These are phyloP conservation scores for Pseudococcus jackbeardsleyi DNA, from an alignment of 2,888 invertebrate genomes.

Conservation along the genomic window DNA sequence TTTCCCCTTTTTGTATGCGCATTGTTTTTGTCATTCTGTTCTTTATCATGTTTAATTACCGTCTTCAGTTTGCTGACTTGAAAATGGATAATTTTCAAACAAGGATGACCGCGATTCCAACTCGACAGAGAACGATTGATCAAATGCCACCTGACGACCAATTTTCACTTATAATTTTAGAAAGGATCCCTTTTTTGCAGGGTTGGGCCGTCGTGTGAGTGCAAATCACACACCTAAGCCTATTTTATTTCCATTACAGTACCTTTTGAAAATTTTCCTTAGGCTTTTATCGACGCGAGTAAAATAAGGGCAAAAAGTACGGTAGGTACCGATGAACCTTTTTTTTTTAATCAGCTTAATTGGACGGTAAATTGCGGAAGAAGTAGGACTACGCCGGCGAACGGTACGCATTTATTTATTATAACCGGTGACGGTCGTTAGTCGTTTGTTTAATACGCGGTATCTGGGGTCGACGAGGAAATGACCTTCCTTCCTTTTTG, in stretches of 20 bases:
- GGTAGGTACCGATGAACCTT: neutral
- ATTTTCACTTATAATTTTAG: too few species aligned
- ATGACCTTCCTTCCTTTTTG: constrained; percentile 25
- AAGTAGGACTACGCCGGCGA: constrained; percentile 33
- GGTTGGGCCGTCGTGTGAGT: too few species aligned
- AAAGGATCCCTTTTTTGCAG: too few species aligned
- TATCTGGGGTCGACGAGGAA: constrained; percentile 24
- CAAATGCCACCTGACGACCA: too few species aligned
- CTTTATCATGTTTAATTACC: too few species aligned
- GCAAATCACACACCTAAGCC: neutral
- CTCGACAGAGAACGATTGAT: too few species aligned
- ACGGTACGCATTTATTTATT: constrained; percentile 57
- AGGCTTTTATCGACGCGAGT: neutral
- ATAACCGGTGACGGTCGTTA: constrained; percentile 44
- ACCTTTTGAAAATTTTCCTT: neutral
- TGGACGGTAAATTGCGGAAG: constrained; percentile 64
- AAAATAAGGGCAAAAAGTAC: neutral
- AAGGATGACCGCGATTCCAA: too few species aligned
- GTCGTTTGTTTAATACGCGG: constrained; percentile 27
- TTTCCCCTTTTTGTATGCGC: too few species aligned
- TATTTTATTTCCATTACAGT: neutral
- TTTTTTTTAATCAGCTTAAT: constrained; percentile 64
- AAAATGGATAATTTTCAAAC: too few species aligned
- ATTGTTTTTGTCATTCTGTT: too few species aligned
- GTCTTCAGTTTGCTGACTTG: too few species aligned